Base-by-base conservation (phyloP, 2,797 vertebrate genomes). In the Knipowitschia caucasica region DNA sequence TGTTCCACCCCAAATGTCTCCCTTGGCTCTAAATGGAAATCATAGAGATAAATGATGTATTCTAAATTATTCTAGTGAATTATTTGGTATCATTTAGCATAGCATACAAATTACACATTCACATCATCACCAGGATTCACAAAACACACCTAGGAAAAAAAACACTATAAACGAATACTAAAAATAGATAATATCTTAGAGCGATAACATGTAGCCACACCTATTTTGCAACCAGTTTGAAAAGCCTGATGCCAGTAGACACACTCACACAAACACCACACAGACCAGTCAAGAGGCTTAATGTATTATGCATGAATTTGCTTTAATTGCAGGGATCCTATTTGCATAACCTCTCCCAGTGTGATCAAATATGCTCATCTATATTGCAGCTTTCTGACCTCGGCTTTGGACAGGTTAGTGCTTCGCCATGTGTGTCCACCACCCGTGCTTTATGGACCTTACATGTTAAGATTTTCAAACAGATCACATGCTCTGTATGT, bases 241-340 rank as follows among this genome's bases (percentile, higher is more conserved):
- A 66, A 56, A 64, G 62, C 47, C 44, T 36, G 52, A 78, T 20
- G 40, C 53, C 50, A 36, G 29, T 55, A 68, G 40, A 55, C 55
- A 54, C 29, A 35, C 50, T 45, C 36, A 67, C 31, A 61, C 20
- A 59, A 29, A 60, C 50, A 55, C 59, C 9, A 12, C 34, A 53
- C 26, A 66, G 39, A 57, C 31, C 17, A 67, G 45, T 59, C 38
- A 50, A 67, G 46, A 70, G 55, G 46, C 67, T 73, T 71, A 56
- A 85, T 86, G 80, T 73, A 83, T 88, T 82, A 84, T 88, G 74
- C 67, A 84, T 85, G 81, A 71, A 78, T 83, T 82, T 75, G 64
- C 64, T 78, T 82, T 83, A 85, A 86, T 83, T 85, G 80, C 62
- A 23, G 63, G 42, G 29, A 72, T 69, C 62, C 25, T 62, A 85